Conservation (phyloP, 2,113 vertebrate genomes). For the Percopsis transmontana region DNA sequence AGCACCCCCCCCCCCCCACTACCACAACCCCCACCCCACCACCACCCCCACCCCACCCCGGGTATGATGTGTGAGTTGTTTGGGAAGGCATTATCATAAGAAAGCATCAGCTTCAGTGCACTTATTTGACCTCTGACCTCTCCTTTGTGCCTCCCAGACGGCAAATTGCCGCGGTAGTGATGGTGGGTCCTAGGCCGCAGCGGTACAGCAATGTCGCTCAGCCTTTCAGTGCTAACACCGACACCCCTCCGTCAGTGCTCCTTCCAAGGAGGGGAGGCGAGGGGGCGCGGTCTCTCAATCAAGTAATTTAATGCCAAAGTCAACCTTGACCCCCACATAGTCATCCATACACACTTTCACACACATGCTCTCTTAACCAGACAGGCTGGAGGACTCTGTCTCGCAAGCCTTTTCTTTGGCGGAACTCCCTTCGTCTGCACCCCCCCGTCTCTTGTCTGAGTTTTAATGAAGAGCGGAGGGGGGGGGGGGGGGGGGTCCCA, state of each 20-base stretch:
- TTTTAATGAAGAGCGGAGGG: conserved; percentile 81
- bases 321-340: conserved; percentile 23
- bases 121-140: conserved; percentile 86
- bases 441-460: conserved; percentile 59
- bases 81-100: conserved; percentile 83
- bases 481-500: conserved; percentile 61
- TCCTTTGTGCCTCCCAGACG: conserved; percentile 79
- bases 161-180: conserved; percentile 82
- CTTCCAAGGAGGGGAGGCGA: background rate
- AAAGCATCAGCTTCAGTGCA: conserved; percentile 82
- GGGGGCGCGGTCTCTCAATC: conserved; percentile 53
- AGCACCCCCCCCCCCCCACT: background rate
- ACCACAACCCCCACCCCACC: background rate
- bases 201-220: background rate
- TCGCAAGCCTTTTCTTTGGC: conserved; percentile 71
- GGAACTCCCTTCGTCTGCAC: conserved; percentile 10
- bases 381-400: conserved; percentile 74
- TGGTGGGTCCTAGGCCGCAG: conserved; percentile 30
- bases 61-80: conserved; percentile 38
- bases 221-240: background rate
- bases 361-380: conserved; percentile 61
- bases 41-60: background rate
- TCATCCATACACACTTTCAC: background rate
- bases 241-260: background rate
- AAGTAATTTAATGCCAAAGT: conserved; percentile 69